These are phyloP conservation scores for Cliona cf. orientalis DNA, from an alignment of 37 sponge, comb jelly and placozoan genomes.

Conservation along the genomic window DNA sequence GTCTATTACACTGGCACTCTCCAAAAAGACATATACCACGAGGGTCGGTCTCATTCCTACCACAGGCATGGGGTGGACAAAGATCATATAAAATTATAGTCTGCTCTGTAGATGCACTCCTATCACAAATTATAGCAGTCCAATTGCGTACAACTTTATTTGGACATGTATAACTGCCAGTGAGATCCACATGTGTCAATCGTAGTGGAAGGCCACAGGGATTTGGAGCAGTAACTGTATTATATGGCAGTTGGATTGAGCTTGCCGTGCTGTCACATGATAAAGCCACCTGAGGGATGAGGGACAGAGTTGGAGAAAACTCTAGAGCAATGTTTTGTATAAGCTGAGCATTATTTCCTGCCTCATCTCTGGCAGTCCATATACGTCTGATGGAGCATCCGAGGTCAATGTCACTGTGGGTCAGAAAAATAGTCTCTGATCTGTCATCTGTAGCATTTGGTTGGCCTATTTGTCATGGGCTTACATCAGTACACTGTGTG, in stretches of 20 bases:
- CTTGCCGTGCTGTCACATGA: conserved; percentile 13
- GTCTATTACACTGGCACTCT: conserved; percentile 21
- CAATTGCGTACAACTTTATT: conserved; percentile 14
- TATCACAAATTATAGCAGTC: background rate
- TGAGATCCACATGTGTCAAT: background rate
- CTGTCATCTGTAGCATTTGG: conserved; percentile 17
- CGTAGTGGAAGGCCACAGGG: conserved; percentile 18
- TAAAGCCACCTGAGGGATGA: background rate
- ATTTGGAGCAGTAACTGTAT: conserved; percentile 21
- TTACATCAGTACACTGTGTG: conserved; percentile 12
- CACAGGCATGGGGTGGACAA: conserved; percentile 35
- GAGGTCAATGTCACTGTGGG: conserved; percentile 4
- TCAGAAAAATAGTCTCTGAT: background rate
- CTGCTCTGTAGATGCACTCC: background rate
- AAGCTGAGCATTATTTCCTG: conserved; percentile 18
- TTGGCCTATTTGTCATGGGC: conserved; percentile 10
- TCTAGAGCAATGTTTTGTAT: conserved; percentile 14
- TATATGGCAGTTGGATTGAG: background rate
- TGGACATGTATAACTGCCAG: conserved; percentile 9
- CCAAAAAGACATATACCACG: conserved; percentile 13
- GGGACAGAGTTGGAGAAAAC: background rate
- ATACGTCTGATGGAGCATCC: conserved; percentile 15
- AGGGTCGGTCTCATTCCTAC: conserved; percentile 35
- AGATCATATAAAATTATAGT: conserved; percentile 18
- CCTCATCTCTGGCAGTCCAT: conserved; percentile 42